These are phyloP conservation scores for Ceratina japonica DNA, from an alignment of 1,140 invertebrate species.

Conservation along the genomic window DNA sequence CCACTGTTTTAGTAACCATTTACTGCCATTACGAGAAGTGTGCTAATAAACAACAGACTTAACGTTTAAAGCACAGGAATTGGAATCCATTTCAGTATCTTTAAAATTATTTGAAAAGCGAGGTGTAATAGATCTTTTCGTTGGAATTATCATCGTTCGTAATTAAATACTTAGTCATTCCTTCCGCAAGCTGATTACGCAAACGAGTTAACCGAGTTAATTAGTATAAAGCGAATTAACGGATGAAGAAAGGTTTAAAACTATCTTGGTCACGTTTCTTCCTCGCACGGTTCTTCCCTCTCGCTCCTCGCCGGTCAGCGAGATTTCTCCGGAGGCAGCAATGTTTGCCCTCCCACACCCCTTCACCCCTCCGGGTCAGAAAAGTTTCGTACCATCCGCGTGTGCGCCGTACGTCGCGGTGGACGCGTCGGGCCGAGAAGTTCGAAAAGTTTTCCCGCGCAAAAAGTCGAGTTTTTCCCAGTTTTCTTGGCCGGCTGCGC, in stretches of 20 bases:
- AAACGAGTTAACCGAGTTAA: not conserved
- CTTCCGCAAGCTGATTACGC: no score
- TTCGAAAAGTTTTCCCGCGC: slow-evolving; percentile 71
- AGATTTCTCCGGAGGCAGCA: slow-evolving; percentile 11
- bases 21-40: not conserved
- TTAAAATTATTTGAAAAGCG: no score
- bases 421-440: slow-evolving; percentile 41
- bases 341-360: slow-evolving; percentile 15
- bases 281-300: not conserved
- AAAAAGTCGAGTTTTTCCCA: slow-evolving; percentile 69
- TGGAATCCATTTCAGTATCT: no score
- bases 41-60: not conserved
- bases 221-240: not conserved
- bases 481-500: slow-evolving; percentile 64
- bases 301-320: not conserved
- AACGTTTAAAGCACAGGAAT: no score
- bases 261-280: not conserved
- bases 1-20: not conserved
- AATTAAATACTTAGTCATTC: no score
- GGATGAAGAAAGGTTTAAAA: slow-evolving; percentile 1
- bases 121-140: no score
- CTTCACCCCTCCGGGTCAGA: no score
- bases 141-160: no score
- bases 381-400: slow-evolving; percentile 53
- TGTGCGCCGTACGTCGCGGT: slow-evolving; percentile 29